A percentile compares a stretch with the other conserved stretches of the same genome.
Evolutionary conservation across 2,888 invertebrate genomes (phyloP).

Genomic region (Tupiocoris notatus): DNA sequence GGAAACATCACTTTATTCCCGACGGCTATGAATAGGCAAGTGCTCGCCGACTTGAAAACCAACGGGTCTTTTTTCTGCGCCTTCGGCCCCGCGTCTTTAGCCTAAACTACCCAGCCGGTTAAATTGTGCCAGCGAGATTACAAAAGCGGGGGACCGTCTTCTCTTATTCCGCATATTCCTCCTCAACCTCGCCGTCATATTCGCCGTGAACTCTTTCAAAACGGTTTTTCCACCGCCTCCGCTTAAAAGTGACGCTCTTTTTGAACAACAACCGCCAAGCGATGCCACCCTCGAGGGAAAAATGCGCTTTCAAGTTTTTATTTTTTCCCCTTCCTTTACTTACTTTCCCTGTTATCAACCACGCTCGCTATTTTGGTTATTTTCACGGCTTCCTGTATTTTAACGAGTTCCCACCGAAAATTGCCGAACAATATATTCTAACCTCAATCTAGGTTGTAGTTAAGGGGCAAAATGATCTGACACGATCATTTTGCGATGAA

Average conservation of each 20-base stretch:
- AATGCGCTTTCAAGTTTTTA: slow-evolving; percentile 36
- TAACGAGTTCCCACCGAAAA: too few relatives aligned
- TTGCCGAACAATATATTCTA: too few relatives aligned
- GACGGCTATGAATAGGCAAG: slow-evolving; percentile 44
- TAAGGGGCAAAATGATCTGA: too few relatives aligned
- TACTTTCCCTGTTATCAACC: too few relatives aligned
- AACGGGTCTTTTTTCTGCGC: slow-evolving; percentile 17
- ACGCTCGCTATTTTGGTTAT: too few relatives aligned
- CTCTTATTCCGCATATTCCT: too few relatives aligned
- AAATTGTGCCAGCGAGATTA: slow-evolving; percentile 44
- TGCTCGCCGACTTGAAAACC: slow-evolving; percentile 19
- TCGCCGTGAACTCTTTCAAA: slow-evolving; percentile 18
- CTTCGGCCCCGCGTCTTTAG: slow-evolving; percentile 35
- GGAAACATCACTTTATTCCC: slow-evolving; percentile 43
- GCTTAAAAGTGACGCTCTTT: slow-evolving; percentile 13
- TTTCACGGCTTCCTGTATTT: too few relatives aligned
- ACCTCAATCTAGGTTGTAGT: too few relatives aligned
- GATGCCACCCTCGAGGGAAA: slow-evolving; percentile 19
- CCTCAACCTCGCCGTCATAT: background rate
- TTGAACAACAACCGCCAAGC: slow-evolving; percentile 1
- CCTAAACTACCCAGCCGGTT: slow-evolving; percentile 43
- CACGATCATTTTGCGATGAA: too few relatives aligned
- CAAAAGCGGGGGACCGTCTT: slow-evolving; percentile 25
- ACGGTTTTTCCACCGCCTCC: slow-evolving; percentile 30
- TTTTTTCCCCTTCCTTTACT: background rate